Percentiles rank a stretch among this genome's conserved stretches.
phyloP scores from a whole-genome alignment of 2,113 vertebrate species.

The Eupsittula cactorum region DNA sequence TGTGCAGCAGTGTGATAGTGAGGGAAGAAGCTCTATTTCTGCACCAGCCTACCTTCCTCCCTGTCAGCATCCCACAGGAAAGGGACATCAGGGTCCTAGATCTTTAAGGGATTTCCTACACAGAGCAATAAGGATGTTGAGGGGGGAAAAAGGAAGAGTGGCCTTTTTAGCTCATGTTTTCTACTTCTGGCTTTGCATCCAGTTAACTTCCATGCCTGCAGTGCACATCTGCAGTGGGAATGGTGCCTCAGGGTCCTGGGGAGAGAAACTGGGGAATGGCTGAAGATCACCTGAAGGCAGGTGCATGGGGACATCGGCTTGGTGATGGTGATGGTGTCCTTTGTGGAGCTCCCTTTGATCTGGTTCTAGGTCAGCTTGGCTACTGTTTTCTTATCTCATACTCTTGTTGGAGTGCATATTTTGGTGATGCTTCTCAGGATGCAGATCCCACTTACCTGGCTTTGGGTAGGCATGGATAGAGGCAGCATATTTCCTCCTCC shows the following conservation, averaged over 20 bases:
- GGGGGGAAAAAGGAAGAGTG: not conserved
- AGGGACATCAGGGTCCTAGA: not conserved
- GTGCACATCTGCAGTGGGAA: not conserved
- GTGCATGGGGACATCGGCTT: fast-evolving
- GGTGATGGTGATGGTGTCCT: not conserved
- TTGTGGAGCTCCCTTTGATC: not conserved
- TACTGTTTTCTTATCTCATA: not conserved
- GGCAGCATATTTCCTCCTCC: not conserved
- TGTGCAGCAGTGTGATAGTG: not conserved
- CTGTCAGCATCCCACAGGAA: not conserved
- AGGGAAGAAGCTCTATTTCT: not conserved
- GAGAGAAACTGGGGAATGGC: not conserved
- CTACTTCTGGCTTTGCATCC: not conserved
- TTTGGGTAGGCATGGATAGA: not conserved
- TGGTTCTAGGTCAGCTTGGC: not conserved
- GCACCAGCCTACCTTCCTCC: not conserved
- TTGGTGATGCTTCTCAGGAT: not conserved
- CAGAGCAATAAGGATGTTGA: not conserved
- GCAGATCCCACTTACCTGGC: fast-evolving
- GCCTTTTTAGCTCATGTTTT: not conserved
- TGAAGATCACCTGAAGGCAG: not conserved
- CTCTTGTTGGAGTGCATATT: not conserved
- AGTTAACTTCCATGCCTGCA: not conserved
- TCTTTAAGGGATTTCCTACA: not conserved
- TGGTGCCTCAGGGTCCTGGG: not conserved